Base-by-base conservation (phyloP, 2,113 vertebrate species). In the Peromyscus maniculatus region DNA sequence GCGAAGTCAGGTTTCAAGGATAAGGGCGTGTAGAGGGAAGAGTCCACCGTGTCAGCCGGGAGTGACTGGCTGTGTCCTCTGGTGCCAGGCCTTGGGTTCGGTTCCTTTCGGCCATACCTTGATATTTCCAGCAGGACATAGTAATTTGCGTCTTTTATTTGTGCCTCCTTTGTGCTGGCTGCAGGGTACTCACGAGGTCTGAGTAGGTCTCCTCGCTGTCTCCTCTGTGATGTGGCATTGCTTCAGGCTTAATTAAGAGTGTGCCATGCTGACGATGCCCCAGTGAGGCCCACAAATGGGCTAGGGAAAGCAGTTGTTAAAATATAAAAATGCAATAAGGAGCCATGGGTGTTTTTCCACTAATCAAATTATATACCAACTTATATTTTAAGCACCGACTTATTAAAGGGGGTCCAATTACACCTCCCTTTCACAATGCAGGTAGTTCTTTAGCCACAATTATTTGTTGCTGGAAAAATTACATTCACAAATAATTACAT, bases 391-490 rank as follows among this genome's bases (percentile, higher is more conserved):
- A 96, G 84, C 79, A 91, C 59, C 39, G 31, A 52, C 83, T 95
- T 96, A 77, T 95, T 96, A 97, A 97, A 91, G 71, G 12, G 28
- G 57, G 24, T 62, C 39, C 80, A 83, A 97, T 97, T 96, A 95
- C 64, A 22, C 22, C 82, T 96, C 49, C 91, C 75, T 96, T 98
- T 96, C 91, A 97, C 84, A 96, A 88, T 26, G 74, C 33, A 87
- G 43, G n/a, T 49, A 74, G n/a, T 91, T 82, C 82, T 91, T 93
- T 31, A 84, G 92, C 28, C 92, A 89, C 91, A 97, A 92, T 96
- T 88, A 93, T 33, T 93, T 93, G 93, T 72, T 75, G 92, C 89
- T 96, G 93, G 88, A 95, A 97, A 46, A 96, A 97, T 75, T 86
- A n/a, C 75, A 64, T 90, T 89, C 79, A 19, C 69, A 62, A 97